Conservation (phyloP, 2,113 vertebrate genomes). For the Hydrochoerus hydrochaeris region DNA sequence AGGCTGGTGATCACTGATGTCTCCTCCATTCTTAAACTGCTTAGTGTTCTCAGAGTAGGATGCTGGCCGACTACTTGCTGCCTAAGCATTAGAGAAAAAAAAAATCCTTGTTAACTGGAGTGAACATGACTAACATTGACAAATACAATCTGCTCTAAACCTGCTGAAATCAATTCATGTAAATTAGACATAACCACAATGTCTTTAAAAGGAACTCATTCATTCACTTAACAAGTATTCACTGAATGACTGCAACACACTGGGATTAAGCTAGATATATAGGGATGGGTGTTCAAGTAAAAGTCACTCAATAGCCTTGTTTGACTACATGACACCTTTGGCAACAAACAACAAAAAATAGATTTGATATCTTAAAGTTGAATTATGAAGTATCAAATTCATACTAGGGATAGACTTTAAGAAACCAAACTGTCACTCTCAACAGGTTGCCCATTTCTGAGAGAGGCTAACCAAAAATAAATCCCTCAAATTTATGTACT, state of each 20-base stretch:
- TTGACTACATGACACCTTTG: background rate
- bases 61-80: background rate
- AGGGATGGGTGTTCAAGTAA: background rate
- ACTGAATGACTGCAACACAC: background rate
- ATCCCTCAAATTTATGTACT: background rate
- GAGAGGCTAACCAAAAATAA: background rate
- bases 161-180: conserved; percentile 54
- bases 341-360: background rate
- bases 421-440: background rate
- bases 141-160: background rate
- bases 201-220: conserved; percentile 61
- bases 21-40: background rate
- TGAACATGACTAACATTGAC: conserved; percentile 45
- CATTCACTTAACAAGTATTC: conserved; percentile 26
- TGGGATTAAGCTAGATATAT: background rate
- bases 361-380: background rate
- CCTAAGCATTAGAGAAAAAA: background rate
- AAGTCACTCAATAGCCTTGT: background rate
- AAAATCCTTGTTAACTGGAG: conserved; percentile 12
- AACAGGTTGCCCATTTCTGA: background rate
- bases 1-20: background rate
- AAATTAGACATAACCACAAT: conserved; percentile 56
- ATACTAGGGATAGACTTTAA: background rate
- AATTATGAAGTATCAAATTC: conserved; percentile 19
- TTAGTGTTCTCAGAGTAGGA: background rate